Evolutionary conservation across 2,888 invertebrate species (phyloP).

Genomic region (Phragmatobia fuliginosa): DNA sequence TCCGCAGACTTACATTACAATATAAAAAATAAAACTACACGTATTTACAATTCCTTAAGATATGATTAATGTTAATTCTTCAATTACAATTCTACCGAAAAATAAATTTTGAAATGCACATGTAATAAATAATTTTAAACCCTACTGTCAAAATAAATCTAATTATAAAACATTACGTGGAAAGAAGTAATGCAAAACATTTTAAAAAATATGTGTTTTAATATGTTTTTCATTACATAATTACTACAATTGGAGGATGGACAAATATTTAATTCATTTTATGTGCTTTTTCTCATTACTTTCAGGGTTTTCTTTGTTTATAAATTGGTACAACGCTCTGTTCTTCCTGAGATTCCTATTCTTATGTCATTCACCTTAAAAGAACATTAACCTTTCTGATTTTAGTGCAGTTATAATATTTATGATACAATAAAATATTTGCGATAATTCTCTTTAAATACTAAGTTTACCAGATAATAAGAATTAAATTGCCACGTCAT

Average conservation of each 20-base stretch:
- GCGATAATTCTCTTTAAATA: background rate
- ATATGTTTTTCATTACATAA: too few relatives aligned
- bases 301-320: background rate
- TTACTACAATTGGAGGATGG: background rate
- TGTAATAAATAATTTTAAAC: background rate
- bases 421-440: background rate
- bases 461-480: background rate
- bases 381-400: background rate
- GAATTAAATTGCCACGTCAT: background rate
- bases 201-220: background rate
- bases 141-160: background rate
- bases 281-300: too few relatives aligned
- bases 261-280: too few relatives aligned
- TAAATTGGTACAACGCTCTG: background rate
- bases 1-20: slow-evolving; percentile 38
- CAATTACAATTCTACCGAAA: background rate
- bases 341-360: too few relatives aligned
- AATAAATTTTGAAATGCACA: background rate
- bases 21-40: slow-evolving; percentile 29
- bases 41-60: slow-evolving; percentile 37
- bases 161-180: background rate
- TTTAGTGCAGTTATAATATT: background rate
- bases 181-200: background rate
- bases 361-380: background rate
- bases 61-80: background rate